Percentiles rank a stretch among this genome's conserved stretches.
These are phyloP conservation scores for Ceratina japonica DNA, from an alignment of 1,140 invertebrate genomes.

Conservation along the genomic window DNA sequence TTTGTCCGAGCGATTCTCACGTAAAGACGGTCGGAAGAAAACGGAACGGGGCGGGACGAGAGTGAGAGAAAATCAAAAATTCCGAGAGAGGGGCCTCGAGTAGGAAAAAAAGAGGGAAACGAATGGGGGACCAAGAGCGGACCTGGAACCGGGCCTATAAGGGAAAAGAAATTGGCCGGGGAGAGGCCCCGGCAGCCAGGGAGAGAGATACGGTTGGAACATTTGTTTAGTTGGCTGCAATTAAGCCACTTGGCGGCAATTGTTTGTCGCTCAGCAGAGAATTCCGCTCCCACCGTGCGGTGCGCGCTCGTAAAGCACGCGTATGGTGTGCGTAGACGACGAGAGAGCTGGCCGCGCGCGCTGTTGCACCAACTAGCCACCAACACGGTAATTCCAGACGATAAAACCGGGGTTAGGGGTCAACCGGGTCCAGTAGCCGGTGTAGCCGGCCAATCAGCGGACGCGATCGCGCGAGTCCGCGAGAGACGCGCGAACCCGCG, in stretches of 20 bases:
- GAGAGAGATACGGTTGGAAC: slow-evolving; percentile 61
- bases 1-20: too few relatives aligned
- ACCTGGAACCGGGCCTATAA: slow-evolving; percentile 37
- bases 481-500: slow-evolving; percentile 55
- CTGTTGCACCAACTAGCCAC: slow-evolving; percentile 63
- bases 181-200: slow-evolving; percentile 15
- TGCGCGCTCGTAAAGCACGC: slow-evolving; percentile 44
- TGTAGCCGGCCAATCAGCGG: slow-evolving; percentile 63
- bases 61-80: neutral
- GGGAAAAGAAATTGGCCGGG: slow-evolving; percentile 29
- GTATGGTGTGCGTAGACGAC: slow-evolving; percentile 42
- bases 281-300: slow-evolving; percentile 76
- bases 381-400: slow-evolving; percentile 68
- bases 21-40: neutral
- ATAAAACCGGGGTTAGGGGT: slow-evolving; percentile 71
- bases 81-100: too few relatives aligned
- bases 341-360: neutral
- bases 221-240: slow-evolving; percentile 80
- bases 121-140: neutral
- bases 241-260: slow-evolving; percentile 81
- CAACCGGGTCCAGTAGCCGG: slow-evolving; percentile 71
- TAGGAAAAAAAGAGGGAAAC: neutral
- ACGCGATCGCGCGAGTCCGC: slow-evolving; percentile 43
- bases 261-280: slow-evolving; percentile 80
- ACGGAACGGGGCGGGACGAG: neutral